A percentile compares a stretch with the other conserved stretches of the same genome.
phyloP scores from a whole-genome alignment of 2,797 vertebrate species.

The Heliangelus exortis region DNA sequence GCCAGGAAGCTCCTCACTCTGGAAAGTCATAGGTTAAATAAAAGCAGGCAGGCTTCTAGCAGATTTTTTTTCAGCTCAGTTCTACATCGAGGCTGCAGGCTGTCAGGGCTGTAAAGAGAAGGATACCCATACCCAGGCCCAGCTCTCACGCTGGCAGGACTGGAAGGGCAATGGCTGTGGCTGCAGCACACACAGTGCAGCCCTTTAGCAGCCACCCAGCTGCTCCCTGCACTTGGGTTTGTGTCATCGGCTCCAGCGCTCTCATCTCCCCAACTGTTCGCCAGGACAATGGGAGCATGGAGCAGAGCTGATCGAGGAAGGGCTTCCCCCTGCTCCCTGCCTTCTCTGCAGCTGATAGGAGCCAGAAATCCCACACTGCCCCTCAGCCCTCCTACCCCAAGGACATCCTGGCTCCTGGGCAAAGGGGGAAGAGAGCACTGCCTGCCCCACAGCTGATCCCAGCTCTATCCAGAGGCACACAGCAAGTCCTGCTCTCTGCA shows the following conservation, averaged over 20 bases:
- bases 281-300: neutral
- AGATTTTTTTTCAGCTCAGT: neutral
- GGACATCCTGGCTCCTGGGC: rapidly evolving
- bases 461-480: too few relatives aligned
- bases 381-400: neutral
- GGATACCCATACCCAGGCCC: neutral
- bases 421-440: too few relatives aligned
- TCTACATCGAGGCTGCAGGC: neutral
- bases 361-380: neutral
- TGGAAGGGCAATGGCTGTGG: neutral
- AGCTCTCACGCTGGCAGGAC: neutral
- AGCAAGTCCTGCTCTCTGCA: neutral
- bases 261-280: neutral
- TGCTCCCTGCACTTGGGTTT: neutral
- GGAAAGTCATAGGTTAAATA: neutral
- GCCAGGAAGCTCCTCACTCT: rapidly evolving
- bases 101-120: neutral
- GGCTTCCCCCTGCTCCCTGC: neutral
- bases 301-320: neutral
- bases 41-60: neutral
- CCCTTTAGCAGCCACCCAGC: slow-evolving; percentile 45
- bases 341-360: neutral
- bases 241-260: slow-evolving; percentile 9
- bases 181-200: slow-evolving; percentile 5
- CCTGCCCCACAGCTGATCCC: too few relatives aligned